Evolutionary conservation across 2,888 invertebrate species (phyloP).

Genomic region (Epistrophella euchroma): DNA sequence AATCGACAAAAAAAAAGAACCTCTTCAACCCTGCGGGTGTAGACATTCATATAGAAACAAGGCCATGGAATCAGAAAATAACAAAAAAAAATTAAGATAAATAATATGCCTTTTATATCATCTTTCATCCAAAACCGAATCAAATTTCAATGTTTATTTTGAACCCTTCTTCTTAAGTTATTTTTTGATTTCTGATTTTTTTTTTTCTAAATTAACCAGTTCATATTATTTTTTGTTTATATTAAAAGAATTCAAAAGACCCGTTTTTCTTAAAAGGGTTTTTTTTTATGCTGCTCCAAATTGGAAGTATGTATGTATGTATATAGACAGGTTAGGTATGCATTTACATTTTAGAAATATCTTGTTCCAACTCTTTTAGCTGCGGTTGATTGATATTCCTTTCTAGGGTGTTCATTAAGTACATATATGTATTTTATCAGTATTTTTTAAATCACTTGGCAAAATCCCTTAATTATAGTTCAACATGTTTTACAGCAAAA

Average conservation of each 20-base stretch:
- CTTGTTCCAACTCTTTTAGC: slow-evolving; percentile 3
- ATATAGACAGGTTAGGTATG: neutral
- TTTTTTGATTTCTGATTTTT: slow-evolving; percentile 17
- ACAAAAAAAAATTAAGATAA: neutral
- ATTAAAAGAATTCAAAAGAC: slow-evolving; percentile 29
- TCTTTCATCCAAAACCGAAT: slow-evolving; percentile 24
- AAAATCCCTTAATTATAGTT: neutral
- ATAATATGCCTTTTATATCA: slow-evolving; percentile 34
- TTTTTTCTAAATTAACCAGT: slow-evolving; percentile 41
- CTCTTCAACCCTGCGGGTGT: neutral
- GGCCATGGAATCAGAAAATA: slow-evolving; percentile 1
- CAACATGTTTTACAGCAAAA: neutral
- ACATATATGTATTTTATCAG: neutral
- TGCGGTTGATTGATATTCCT: slow-evolving; percentile 28
- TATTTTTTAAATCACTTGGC: neutral
- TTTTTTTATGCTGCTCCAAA: neutral
- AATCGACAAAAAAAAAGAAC: neutral
- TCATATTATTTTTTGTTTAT: neutral
- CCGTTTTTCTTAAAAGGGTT: slow-evolving; percentile 26
- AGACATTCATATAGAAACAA: neutral
- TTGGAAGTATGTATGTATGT: neutral
- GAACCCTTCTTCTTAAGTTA: neutral
- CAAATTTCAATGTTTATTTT: slow-evolving; percentile 43
- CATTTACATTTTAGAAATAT: neutral
- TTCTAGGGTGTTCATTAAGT: slow-evolving; percentile 20